Base-by-base conservation (phyloP, 1,140 invertebrate genomes). In the Octopus sinensis region DNA sequence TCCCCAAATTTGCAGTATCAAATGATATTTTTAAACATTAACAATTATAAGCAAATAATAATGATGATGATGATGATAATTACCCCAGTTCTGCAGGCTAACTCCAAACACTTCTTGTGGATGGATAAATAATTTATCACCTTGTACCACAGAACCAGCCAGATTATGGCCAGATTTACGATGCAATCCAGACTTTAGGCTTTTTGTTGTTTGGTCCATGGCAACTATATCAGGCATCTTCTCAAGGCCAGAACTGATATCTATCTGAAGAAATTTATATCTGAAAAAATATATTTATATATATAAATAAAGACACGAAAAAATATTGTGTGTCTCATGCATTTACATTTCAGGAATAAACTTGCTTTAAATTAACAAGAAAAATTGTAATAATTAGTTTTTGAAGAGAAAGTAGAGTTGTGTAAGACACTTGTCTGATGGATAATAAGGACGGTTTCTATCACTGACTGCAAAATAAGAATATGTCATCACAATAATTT, bases 31-130 rank as follows among this genome's bases (percentile, higher is more conserved):
- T 43, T 43, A 43, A 43, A 43, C 30, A 43, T 43, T 43, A 43
- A 23, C 23, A 23, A 23, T 23, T 23, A 23, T 23, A 23, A 43
- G 30, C 30, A 43, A 43, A 43, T 43, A 43, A 43, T 43, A 43
- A 43, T 43, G 30, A 43, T 43, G 30, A 43, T 43, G 3, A 43
- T 43, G 3, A 43, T 43, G 3, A 12, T 77, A 52, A 17, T 77
- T 43, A 77, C 76, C 76, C 76, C 76, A 77, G 76, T 53, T 77
- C 43, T 77, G 76, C 5, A 77, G 52, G 76, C 76, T 77, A 51
- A 77, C 76, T 52, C 76, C 76, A 77, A 77, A 77, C 52, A 77
- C 43, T 77, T 77, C 76, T 51, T 77, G 76, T 51, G 76, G 76
- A 53, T 77, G 76, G 30, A 77, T 53, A 77, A 52, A 77, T 13